Conservation (phyloP, 2,888 invertebrate genomes). For the Tupiocoris notatus region DNA sequence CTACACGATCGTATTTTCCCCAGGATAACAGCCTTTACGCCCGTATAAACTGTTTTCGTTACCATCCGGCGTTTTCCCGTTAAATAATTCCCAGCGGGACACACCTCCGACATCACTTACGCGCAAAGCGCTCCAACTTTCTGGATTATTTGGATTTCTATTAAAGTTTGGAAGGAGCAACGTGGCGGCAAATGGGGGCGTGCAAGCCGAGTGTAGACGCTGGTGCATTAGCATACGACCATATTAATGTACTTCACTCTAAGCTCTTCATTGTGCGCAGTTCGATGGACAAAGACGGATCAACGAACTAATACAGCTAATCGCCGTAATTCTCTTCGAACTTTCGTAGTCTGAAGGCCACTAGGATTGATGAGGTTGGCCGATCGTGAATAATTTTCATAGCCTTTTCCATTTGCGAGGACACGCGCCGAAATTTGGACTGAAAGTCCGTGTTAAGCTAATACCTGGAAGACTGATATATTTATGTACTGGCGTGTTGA, state of each 20-base stretch:
- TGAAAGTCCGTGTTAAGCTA: too few species aligned
- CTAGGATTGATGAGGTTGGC: neutral
- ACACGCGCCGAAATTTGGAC: too few species aligned
- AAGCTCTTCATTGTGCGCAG: neutral
- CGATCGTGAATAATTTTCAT: neutral
- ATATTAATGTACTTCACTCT: neutral
- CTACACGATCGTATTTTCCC: too few species aligned
- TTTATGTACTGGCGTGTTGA: too few species aligned
- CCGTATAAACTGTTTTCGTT: neutral
- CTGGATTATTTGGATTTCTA: conserved; percentile 4
- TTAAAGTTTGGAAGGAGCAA: conserved; percentile 1
- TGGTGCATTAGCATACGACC: conserved; percentile 3
- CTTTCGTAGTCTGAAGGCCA: too few species aligned
- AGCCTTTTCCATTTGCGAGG: neutral
- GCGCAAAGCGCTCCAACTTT: neutral
- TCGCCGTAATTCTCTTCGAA: neutral
- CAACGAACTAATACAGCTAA: neutral
- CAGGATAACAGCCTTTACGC: neutral
- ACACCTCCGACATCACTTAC: neutral
- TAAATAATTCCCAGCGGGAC: neutral
- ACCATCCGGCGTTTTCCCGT: neutral
- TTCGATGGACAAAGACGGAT: neutral
- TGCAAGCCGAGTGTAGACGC: neutral
- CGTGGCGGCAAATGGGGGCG: neutral
- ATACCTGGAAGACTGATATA: too few species aligned